phyloP scores from a whole-genome alignment of 2,797 vertebrate genomes.

The Acrossocheilus fasciatus region DNA sequence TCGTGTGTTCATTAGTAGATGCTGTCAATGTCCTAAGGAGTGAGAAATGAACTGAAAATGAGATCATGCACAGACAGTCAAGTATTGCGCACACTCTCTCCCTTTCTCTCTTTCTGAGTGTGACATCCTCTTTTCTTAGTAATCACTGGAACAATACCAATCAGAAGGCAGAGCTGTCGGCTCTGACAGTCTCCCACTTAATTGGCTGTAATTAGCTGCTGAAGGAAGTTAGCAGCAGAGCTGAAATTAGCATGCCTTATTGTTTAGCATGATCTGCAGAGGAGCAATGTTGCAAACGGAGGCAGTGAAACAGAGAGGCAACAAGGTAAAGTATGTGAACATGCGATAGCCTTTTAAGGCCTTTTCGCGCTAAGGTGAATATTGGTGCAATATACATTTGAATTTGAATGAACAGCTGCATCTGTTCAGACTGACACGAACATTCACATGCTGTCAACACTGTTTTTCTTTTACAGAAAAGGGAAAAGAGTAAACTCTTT shows the following conservation, averaged over 20 bases:
- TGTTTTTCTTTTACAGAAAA: neutral
- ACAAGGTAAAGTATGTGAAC: neutral
- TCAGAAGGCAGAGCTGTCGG: constrained; percentile 76
- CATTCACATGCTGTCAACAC: neutral
- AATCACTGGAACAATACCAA: constrained; percentile 79
- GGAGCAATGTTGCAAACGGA: neutral
- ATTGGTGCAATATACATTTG: neutral
- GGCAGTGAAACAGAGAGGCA: neutral
- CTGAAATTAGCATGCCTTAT: constrained; percentile 67
- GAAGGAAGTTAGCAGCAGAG: constrained; percentile 78
- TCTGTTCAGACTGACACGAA: neutral
- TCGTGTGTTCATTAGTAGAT: constrained; percentile 80
- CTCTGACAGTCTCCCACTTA: constrained; percentile 83
- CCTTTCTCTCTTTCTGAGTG: constrained; percentile 40
- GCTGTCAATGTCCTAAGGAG: constrained; percentile 78
- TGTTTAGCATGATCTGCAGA: constrained; percentile 65
- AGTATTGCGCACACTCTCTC: neutral
- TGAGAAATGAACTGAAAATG: constrained; percentile 79
- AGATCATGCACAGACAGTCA: constrained; percentile 49
- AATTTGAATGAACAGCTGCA: neutral
- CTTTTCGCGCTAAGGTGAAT: neutral
- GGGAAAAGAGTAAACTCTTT: neutral
- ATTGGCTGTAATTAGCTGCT: constrained; percentile 85
- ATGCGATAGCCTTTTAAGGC: neutral
- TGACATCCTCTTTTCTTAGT: constrained; percentile 79